A percentile compares a stretch with the other conserved stretches of the same genome.
phyloP scores from a whole-genome alignment of 2,113 vertebrate species.

The Leucosticte australis region DNA sequence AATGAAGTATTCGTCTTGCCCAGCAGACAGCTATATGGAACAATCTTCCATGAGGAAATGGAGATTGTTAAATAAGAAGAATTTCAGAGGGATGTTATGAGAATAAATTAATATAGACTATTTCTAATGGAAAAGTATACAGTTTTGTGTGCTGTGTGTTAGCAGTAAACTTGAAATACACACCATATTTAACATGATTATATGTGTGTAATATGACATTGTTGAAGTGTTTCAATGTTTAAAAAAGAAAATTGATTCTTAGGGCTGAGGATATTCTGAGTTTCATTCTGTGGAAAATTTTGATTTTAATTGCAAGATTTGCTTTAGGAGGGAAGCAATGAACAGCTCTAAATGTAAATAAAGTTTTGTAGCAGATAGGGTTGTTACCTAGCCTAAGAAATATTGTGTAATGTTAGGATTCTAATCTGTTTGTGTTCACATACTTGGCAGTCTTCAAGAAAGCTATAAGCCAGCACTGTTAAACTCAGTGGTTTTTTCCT shows the following conservation, averaged over 20 bases:
- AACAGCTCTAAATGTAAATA: neutral
- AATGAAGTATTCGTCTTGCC: neutral
- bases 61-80: neutral
- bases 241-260: neutral
- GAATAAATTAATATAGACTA: accelerated
- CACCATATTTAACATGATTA: neutral
- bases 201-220: neutral
- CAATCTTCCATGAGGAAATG: neutral
- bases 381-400: neutral
- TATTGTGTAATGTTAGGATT: neutral
- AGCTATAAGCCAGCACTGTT: neutral
- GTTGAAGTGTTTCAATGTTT: neutral
- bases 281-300: neutral
- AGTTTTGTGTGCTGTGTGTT: neutral
- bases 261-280: neutral
- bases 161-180: neutral
- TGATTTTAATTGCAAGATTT: neutral
- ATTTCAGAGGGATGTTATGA: neutral
- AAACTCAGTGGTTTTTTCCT: neutral
- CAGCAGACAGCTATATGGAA: neutral
- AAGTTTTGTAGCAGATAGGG: neutral
- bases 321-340: neutral
- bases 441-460: neutral
- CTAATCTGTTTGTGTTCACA: neutral
- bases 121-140: neutral